Conservation (phyloP, 2,113 vertebrate genomes). For the Orthonyx spaldingii region DNA sequence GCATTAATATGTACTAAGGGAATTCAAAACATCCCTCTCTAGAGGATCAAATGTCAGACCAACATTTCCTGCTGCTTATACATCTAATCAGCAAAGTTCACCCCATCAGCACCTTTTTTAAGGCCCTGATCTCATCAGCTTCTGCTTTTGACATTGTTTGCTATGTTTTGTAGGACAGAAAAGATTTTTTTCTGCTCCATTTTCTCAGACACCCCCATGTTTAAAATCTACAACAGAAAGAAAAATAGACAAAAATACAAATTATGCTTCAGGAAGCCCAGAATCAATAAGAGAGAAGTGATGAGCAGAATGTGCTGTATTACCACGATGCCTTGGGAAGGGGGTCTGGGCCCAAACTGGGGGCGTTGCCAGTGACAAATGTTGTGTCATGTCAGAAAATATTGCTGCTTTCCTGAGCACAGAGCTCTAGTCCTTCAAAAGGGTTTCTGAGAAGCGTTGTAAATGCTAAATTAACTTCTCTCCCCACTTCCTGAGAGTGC, state of each 20-base stretch:
- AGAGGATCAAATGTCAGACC: constrained; percentile 56
- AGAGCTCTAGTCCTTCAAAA: neutral
- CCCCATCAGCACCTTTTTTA: constrained; percentile 54
- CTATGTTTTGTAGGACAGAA: neutral
- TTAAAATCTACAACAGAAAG: neutral
- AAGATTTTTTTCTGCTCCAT: neutral
- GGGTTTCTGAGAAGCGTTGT: neutral
- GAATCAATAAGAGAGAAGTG: neutral
- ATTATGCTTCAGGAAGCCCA: neutral
- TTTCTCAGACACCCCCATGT: neutral
- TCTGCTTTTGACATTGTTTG: neutral
- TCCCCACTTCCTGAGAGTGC: neutral
- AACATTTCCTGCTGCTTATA: constrained; percentile 26
- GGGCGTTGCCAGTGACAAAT: neutral
- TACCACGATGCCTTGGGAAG: neutral
- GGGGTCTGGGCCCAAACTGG: neutral
- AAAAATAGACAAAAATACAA: neutral
- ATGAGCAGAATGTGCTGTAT: neutral
- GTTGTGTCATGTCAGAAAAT: neutral
- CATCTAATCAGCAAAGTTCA: constrained; percentile 55
- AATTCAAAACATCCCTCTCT: constrained; percentile 41
- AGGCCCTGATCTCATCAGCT: constrained; percentile 4
- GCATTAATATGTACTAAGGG: constrained; percentile 59
- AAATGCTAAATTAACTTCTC: neutral
- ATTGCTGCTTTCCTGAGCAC: neutral